These are phyloP conservation scores for Limonius californicus DNA, from an alignment of 1,140 invertebrate genomes.

Conservation along the genomic window DNA sequence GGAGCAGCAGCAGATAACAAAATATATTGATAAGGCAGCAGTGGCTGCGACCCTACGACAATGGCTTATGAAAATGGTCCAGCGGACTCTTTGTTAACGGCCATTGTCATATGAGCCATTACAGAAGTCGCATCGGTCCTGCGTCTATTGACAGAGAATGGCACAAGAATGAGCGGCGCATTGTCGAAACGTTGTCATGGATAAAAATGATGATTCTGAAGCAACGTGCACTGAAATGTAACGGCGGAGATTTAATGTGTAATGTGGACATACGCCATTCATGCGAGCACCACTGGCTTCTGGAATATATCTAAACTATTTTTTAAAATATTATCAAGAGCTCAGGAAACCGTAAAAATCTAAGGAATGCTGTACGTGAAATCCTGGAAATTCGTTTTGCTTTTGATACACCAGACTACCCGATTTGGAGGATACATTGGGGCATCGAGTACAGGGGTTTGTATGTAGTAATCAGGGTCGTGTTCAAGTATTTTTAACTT, in stretches of 20 bases:
- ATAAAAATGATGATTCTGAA: slow-evolving; percentile 42
- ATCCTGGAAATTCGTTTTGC: too few relatives aligned
- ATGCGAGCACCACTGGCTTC: neutral
- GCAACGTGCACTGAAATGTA: slow-evolving; percentile 41
- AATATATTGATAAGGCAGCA: slow-evolving; percentile 26
- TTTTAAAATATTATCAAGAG: too few relatives aligned
- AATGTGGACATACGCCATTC: slow-evolving; percentile 5
- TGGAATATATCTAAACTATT: neutral
- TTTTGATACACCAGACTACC: too few relatives aligned
- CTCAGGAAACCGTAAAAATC: too few relatives aligned
- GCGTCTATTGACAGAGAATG: slow-evolving; percentile 35
- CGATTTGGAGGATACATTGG: too few relatives aligned
- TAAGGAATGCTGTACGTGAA: too few relatives aligned
- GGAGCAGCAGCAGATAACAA: slow-evolving; percentile 17
- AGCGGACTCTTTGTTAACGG: slow-evolving; percentile 42
- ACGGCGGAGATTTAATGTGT: slow-evolving; percentile 19
- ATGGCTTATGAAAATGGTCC: slow-evolving; percentile 45
- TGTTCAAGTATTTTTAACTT: too few relatives aligned
- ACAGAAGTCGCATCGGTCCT: slow-evolving; percentile 37
- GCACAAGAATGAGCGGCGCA: slow-evolving; percentile 38
- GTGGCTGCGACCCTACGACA: slow-evolving; percentile 36
- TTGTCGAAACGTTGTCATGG: slow-evolving; percentile 43
- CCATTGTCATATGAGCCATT: slow-evolving; percentile 43
- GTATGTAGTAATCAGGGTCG: too few relatives aligned
- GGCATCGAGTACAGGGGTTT: too few relatives aligned